Evolutionary conservation across 2,888 invertebrate species (phyloP).

Genomic region (Dasysyrphus albostriatus): DNA sequence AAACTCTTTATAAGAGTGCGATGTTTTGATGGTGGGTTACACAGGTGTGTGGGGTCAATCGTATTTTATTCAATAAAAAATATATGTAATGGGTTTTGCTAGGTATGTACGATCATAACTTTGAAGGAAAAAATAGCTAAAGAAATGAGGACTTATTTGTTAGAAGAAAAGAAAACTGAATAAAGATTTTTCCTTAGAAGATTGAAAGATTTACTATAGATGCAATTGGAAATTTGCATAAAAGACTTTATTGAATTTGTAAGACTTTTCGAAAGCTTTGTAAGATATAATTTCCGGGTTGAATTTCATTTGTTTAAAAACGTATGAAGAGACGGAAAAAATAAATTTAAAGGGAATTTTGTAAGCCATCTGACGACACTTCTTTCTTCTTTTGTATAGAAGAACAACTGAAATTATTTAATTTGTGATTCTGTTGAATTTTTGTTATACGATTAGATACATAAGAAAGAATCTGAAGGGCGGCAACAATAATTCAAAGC

Average conservation of each 20-base stretch:
- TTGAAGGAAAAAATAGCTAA: background rate
- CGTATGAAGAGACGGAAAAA: background rate
- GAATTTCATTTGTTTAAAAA: background rate
- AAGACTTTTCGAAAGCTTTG: background rate
- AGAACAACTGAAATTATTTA: background rate
- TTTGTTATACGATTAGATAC: too few species aligned
- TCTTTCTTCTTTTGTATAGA: background rate
- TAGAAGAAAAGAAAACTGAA: background rate
- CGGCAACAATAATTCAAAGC: background rate
- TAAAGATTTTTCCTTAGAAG: too few species aligned
- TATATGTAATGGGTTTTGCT: slow-evolving; percentile 2
- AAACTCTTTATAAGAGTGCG: slow-evolving; percentile 1
- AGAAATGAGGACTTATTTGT: background rate
- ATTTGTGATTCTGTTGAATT: background rate
- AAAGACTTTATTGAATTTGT: background rate
- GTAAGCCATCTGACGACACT: background rate
- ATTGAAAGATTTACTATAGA: background rate
- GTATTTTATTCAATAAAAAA: slow-evolving; percentile 24
- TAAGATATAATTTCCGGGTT: background rate
- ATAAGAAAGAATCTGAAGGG: background rate
- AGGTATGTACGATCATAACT: slow-evolving; percentile 1
- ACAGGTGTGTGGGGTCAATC: slow-evolving; percentile 57
- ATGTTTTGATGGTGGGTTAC: slow-evolving; percentile 30
- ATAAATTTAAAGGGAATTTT: background rate
- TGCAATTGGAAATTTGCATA: background rate